Conservation (phyloP, 1,140 invertebrate species). For the Magallana ariakensis region DNA sequence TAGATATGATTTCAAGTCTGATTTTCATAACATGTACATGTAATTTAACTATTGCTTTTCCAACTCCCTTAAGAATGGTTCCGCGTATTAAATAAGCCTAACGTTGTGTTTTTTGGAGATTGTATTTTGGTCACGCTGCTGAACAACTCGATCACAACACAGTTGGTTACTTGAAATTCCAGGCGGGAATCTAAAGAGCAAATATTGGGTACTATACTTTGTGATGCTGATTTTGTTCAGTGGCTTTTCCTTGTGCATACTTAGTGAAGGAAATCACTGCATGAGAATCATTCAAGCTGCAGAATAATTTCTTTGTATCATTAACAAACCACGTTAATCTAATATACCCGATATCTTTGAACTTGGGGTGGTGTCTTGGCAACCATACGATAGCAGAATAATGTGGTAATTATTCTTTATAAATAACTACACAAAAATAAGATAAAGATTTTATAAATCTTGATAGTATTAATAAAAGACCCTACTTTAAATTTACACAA, state of each 20-base stretch:
- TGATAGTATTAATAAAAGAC: no score
- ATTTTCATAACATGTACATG: no score
- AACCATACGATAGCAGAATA: not conserved
- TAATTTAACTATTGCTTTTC: no score
- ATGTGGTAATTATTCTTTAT: not conserved
- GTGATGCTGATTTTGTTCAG: not conserved
- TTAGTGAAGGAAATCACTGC: not conserved
- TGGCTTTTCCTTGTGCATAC: not conserved
- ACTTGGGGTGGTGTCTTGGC: not conserved
- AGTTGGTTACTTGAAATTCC: not conserved
- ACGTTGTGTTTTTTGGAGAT: no score
- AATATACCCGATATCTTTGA: slow-evolving; percentile 22
- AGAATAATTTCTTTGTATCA: not conserved
- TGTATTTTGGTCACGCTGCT: no score
- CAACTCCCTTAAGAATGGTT: no score
- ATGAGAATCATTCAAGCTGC: not conserved
- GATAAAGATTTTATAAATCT: no score
- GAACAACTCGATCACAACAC: no score
- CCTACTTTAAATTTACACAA: no score
- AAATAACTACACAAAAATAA: no score
- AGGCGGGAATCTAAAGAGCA: not conserved
- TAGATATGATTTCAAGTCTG: no score
- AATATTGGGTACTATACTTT: not conserved
- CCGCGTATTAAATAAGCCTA: no score
- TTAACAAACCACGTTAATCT: not conserved